Conservation (phyloP, 2,797 vertebrate genomes). For the Acipenser ruthenus region DNA sequence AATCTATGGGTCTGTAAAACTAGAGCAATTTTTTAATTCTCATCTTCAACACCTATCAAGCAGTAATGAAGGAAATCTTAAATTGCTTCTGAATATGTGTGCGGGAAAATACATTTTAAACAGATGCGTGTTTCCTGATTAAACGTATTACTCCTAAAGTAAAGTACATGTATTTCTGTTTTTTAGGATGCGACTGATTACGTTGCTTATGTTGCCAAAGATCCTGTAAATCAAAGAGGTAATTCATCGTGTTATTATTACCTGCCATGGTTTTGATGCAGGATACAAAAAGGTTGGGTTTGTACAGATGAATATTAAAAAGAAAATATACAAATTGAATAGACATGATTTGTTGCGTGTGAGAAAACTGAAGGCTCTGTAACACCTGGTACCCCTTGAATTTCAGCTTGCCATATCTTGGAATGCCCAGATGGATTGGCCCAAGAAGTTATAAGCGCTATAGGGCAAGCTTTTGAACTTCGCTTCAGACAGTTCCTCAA, state of each 20-base stretch:
- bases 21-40: constrained; percentile 1
- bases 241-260: constrained; percentile 5
- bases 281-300: too few species aligned
- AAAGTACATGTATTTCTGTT: constrained; percentile 21
- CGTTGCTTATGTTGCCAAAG: constrained; percentile 89
- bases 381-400: constrained; percentile 1
- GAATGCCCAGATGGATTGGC: constrained; percentile 74
- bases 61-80: neutral
- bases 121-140: too few species aligned
- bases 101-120: too few species aligned
- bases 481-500: constrained; percentile 82
- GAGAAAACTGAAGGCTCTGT: too few species aligned
- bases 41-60: neutral
- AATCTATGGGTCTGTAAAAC: neutral
- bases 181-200: constrained; percentile 81
- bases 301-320: too few species aligned
- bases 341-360: too few species aligned
- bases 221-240: constrained; percentile 84
- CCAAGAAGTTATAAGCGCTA: constrained; percentile 76
- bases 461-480: constrained; percentile 84
- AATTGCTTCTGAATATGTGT: too few species aligned
- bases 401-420: constrained; percentile 83
- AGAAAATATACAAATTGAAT: too few species aligned
- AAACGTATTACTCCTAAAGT: too few species aligned
- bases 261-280: too few species aligned